Conservation (phyloP, 2,888 invertebrate genomes). For the Watsonalla binaria region DNA sequence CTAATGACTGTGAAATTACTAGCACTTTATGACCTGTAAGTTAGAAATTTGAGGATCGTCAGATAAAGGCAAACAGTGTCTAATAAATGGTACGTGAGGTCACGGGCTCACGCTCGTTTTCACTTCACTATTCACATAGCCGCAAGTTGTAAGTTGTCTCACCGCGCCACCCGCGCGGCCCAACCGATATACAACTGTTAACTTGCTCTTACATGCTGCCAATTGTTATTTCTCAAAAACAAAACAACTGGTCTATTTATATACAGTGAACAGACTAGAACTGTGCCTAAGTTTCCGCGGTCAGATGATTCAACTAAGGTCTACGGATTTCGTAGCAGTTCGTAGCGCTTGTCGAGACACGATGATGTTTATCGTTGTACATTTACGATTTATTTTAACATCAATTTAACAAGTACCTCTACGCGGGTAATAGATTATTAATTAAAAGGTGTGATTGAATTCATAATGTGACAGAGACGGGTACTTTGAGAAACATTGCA, state of each 20-base stretch:
- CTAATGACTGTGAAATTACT: not conserved
- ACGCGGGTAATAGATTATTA: not conserved
- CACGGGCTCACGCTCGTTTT: slow-evolving; percentile 46
- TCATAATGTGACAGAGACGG: not conserved
- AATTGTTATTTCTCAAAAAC: slow-evolving; percentile 15
- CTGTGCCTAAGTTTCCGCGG: slow-evolving; percentile 19
- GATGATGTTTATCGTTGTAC: not conserved
- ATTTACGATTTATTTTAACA: not conserved
- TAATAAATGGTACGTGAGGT: slow-evolving; percentile 43
- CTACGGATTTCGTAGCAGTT: slow-evolving; percentile 40
- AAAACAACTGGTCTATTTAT: not conserved
- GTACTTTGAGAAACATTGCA: not conserved
- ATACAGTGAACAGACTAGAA: not conserved
- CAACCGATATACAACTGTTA: slow-evolving; percentile 14
- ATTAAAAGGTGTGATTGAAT: not conserved
- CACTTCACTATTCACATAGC: slow-evolving; percentile 34
- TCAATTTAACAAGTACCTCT: not conserved
- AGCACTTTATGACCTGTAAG: not conserved
- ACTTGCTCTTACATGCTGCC: slow-evolving; percentile 16
- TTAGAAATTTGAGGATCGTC: not conserved
- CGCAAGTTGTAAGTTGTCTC: slow-evolving; percentile 19
- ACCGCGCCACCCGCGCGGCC: slow-evolving; percentile 8
- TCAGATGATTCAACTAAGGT: slow-evolving; percentile 17
- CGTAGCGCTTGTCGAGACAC: slow-evolving; percentile 27
- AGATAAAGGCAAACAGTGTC: slow-evolving; percentile 22